A percentile compares a stretch with the other conserved stretches of the same genome.
phyloP scores from a whole-genome alignment of 2,888 invertebrate species.

The Temnothorax ravouxi region DNA sequence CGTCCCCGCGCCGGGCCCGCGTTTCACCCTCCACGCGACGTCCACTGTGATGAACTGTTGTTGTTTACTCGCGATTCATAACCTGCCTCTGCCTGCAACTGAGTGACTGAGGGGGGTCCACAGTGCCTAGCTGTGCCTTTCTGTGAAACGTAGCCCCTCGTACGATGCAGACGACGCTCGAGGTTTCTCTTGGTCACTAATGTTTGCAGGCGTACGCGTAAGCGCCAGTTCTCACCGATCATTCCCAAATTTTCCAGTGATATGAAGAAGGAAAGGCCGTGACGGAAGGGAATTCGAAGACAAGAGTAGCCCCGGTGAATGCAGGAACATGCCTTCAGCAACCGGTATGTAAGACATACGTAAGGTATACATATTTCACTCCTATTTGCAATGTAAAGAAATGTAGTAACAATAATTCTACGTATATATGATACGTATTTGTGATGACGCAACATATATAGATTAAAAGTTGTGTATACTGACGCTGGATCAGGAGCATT shows the following conservation, averaged over 20 bases:
- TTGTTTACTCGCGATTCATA: constrained; percentile 66
- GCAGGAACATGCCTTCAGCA: constrained; percentile 82
- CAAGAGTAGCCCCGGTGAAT: constrained; percentile 70
- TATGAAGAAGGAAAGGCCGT: constrained; percentile 78
- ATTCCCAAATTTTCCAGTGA: constrained; percentile 75
- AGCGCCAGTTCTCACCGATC: constrained; percentile 8
- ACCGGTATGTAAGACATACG: constrained; percentile 76
- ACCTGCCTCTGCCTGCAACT: constrained; percentile 56
- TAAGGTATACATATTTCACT: background rate
- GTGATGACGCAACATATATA: background rate
- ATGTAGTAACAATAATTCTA: background rate
- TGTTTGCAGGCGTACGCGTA: background rate
- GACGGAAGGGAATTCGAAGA: constrained; percentile 70
- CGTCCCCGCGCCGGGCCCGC: background rate
- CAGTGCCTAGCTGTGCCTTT: constrained; percentile 4
- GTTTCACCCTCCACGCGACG: background rate
- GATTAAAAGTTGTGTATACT: constrained; percentile 52
- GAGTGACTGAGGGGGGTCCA: background rate
- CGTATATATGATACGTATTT: background rate
- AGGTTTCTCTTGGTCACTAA: constrained; percentile 13
- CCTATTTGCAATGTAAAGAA: background rate
- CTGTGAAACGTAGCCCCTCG: background rate
- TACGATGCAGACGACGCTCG: background rate
- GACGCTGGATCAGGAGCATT: constrained; percentile 46
- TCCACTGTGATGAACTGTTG: constrained; percentile 41